Base-by-base conservation (phyloP, 2,113 vertebrate species). In the Accipiter cooperii region DNA sequence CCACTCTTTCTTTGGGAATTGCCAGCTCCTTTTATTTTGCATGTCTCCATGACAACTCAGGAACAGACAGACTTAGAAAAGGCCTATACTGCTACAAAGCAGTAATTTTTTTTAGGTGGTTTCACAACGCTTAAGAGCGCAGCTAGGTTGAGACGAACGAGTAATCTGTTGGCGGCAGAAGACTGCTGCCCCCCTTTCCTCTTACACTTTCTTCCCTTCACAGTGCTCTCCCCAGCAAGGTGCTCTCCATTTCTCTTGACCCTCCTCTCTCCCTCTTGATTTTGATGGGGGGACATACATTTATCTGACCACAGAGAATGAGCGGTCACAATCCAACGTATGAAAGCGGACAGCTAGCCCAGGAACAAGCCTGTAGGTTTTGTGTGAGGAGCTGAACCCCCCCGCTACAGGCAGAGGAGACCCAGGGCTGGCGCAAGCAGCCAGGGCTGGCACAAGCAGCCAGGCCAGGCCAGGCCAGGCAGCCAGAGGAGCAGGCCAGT, bases 1-100 rank as follows among this genome's bases (percentile, higher is more conserved):
- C 18, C 42, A 8, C 18, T 51, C 42, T 11, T 81, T 47, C 69
- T 60, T 10, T 22, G 31, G 73, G 84, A 87, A 89, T 84, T 89
- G 96, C 81, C 47, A 80, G 40, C 36, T 94, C 70, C 52, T 73
- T 91, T 93, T 83, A 90, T 90, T 93, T 95, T 86, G 44, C 87
- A 77, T 8, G 77, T 97, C 91, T 91, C 96, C 95, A 96, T 96
- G 95, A 95, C 96, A 96, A 97, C 96, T 74, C 42, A 13, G 93
- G 54, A 70, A 80, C 2, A 78, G 77, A 40, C 46, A 83, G 64
- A 55, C 40, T 34, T 47, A 24, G 51, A 76, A 42, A 75, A 78
- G 87, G 91, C 91, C 87, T 84, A 19, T 18, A 47, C 8, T 11
- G 74, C 81, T 52, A 58, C 74, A 87, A 55, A 75, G 74, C 87